phyloP scores from a whole-genome alignment of 1,140 invertebrate species.

The Glomeris maerens region DNA sequence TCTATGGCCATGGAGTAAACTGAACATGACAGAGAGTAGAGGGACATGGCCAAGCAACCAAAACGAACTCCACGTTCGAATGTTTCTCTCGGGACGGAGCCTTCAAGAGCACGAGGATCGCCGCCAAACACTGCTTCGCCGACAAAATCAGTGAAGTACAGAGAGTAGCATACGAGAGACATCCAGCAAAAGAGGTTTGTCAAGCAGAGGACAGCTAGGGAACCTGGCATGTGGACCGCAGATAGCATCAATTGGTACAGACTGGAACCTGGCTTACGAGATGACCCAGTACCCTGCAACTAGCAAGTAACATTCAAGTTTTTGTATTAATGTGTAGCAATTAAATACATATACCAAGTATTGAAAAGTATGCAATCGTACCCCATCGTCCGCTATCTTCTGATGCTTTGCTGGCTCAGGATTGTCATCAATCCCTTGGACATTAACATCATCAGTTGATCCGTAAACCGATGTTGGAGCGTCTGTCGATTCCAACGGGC shows the following conservation, averaged over 20 bases:
- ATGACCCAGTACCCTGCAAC: too few relatives aligned
- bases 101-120: constrained; percentile 60
- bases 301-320: too few relatives aligned
- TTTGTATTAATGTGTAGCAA: too few relatives aligned
- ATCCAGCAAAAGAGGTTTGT: constrained; percentile 97
- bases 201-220: constrained; percentile 68
- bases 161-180: constrained; percentile 89
- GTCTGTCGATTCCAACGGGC: too few relatives aligned
- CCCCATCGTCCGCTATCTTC: too few relatives aligned
- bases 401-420: too few relatives aligned
- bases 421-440: too few relatives aligned
- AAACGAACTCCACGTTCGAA: constrained; percentile 87
- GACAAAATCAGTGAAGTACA: constrained; percentile 95
- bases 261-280: too few relatives aligned
- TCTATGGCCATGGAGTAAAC: constrained; percentile 83
- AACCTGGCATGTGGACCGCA: constrained; percentile 76
- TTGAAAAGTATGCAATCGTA: too few relatives aligned
- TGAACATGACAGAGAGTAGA: constrained; percentile 88
- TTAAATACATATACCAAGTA: too few relatives aligned
- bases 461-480: too few relatives aligned
- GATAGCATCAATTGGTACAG: constrained; percentile 79
- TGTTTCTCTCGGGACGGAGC: constrained; percentile 39
- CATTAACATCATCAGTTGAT: too few relatives aligned
- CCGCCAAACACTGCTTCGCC: constrained; percentile 89
- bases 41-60: constrained; percentile 90